Evolutionary conservation across 2,113 vertebrate species (phyloP), one percentile per base, ranked within the genome.

Genomic region (Chaetodon auriga): DNA sequence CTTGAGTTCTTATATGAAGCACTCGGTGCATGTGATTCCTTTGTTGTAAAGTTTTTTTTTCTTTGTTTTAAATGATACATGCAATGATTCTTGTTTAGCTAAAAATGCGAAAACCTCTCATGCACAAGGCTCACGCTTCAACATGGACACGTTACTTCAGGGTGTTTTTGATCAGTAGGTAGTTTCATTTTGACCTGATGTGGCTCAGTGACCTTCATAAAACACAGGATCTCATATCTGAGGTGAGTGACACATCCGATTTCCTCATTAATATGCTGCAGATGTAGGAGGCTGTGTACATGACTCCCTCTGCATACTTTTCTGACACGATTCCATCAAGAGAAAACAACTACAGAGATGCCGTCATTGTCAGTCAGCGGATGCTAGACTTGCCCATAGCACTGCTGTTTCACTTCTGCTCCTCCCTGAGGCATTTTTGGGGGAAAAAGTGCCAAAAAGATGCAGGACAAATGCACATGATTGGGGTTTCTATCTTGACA

Each of bases 261-360:
- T 74, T 51, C 5, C 53, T 78, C 53, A 51, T 83, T 77, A 55
- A 55, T 66, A 85, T 68, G 49, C 54, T 10, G 30, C 21, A 45
- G 6, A 60, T 64, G 30, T 48, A 57, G 41, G 19, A 23, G 35
- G 36, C 60, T 51, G 21, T 38, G 46, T 30, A 71, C 21, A 25
- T 13, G 25, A 48, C 53, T 60, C 53, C 49, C 45, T 43, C 16
- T 54, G 48, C n/a, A 78, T 41, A 45, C 46, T 66, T 74, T 70
- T 68, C 70, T 48, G 63, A 54, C 43, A 84, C 25, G 58, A n/a
- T 78, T 46, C 8, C 78, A 72, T 46, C 58, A 63, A 41, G 51
- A 53, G 1, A 46, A 83, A 68, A 74, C 55, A 71, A 36, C 16
- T 14, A 54, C 58, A 78, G 25, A 38, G 6, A 43, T 30, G 43